These are phyloP conservation scores for Pristionchus exspectatus DNA, from an alignment of 2,888 invertebrate species.

Conservation along the genomic window DNA sequence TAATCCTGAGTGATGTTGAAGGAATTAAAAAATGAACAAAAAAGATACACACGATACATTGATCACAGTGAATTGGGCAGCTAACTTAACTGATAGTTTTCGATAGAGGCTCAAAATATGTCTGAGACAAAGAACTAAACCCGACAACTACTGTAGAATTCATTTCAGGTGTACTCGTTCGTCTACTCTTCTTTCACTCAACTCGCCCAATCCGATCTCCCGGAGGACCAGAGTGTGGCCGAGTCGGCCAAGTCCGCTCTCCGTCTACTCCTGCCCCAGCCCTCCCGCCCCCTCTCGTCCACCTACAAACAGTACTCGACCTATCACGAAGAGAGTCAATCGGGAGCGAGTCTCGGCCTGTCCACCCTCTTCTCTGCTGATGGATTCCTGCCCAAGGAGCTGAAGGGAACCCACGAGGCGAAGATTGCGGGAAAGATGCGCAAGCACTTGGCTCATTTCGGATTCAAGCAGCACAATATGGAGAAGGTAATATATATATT, in stretches of 20 bases:
- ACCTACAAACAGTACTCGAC: conserved; percentile 63
- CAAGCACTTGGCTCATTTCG: conserved; percentile 64
- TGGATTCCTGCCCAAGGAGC: conserved; percentile 62
- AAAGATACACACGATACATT: too few relatives aligned
- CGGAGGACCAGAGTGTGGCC: conserved; percentile 64
- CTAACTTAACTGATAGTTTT: too few relatives aligned
- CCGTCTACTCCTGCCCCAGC: conserved; percentile 58
- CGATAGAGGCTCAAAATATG: too few relatives aligned
- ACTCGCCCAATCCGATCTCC: conserved; percentile 66
- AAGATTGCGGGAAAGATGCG: conserved; percentile 66
- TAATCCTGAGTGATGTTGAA: too few relatives aligned
- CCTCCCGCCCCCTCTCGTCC: conserved; percentile 56
- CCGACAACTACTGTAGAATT: background rate
- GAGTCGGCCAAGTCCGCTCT: conserved; percentile 47
- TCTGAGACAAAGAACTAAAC: too few relatives aligned
- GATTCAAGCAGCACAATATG: conserved; percentile 67
- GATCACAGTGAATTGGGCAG: too few relatives aligned
- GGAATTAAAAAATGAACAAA: too few relatives aligned
- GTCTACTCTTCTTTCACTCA: conserved; percentile 64
- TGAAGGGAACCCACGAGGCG: conserved; percentile 61
- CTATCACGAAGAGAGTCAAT: conserved; percentile 61
- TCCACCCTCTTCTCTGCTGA: conserved; percentile 69
- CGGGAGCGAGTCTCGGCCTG: conserved; percentile 64
- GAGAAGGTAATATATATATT: conserved; percentile 61
- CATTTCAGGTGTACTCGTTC: conserved; percentile 62